Evolutionary conservation across 2,888 invertebrate genomes (phyloP), one percentile per base, ranked within the genome.

Genomic region (Hypena proboscidalis): DNA sequence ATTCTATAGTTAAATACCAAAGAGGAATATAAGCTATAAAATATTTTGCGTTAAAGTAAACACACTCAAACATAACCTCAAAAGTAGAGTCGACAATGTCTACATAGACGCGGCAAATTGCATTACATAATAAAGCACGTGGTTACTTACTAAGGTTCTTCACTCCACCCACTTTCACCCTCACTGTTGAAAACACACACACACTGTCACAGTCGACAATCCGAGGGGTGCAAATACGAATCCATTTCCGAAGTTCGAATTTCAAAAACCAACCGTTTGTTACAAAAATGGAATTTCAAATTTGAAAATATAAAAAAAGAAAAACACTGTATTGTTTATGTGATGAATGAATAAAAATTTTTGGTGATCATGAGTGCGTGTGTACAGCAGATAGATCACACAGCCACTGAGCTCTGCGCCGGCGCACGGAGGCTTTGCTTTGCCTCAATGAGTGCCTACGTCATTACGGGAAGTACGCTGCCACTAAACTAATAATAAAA

Each of bases 381-480:
- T 90, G 82, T 79, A 77, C 86, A 64, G 74, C 83, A 78, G 77
- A 85, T 90, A 88, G 90, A 84, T 84, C 88, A 90, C 88, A 75
- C 77, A 58, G 77, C 74, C 84, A 90, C 90, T 90, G 90, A 90
- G 85, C 81, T 57, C 67, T 37, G 78, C 77, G 83, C 65, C 58
- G 62, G 81, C 85, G 80, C 78, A 74, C 74, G 64, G 69, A 74
- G 79, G 66, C 84, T 83, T 79, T 76, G 80, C 69, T 79, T 90
- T 76, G 80, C 69, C 80, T 90, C 79, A 87, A 88, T 87, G 85
- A 70, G 77, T 63, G 80, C 63, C 77, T 79, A 80, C 90, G 90
- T 90, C 90, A 90, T 70, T 70, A 72, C 82, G 90, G 90, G 85
- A 90, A 90, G 85, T 89, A 85, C 90, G 86, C 77, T 69, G 85